A percentile compares a stretch with the other conserved stretches of the same genome.
phyloP scores from a whole-genome alignment of 2,797 vertebrate genomes.

The Pangasius sanitwongsei region DNA sequence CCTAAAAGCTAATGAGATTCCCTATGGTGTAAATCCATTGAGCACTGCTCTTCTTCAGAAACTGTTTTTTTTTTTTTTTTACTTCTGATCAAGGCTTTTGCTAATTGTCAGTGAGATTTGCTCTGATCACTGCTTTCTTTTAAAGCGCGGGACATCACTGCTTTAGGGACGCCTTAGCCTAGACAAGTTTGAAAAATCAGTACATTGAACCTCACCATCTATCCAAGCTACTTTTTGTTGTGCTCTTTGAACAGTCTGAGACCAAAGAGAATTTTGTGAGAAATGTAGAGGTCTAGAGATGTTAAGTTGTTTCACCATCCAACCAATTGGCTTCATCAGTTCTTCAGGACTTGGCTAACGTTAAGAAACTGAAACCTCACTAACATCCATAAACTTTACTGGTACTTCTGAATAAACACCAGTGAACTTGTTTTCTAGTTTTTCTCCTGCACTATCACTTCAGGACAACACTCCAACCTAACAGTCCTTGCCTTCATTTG shows the following conservation, averaged over 20 bases:
- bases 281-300: background rate
- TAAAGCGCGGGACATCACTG: slow-evolving; percentile 57
- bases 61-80: slow-evolving; percentile 70
- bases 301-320: background rate
- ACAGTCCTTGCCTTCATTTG: background rate
- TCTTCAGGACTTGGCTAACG: background rate
- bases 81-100: slow-evolving; percentile 70
- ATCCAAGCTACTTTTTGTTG: slow-evolving; percentile 14
- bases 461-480: background rate
- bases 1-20: slow-evolving; percentile 57
- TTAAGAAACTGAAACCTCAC: background rate
- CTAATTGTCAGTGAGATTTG: slow-evolving; percentile 67
- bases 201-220: background rate
- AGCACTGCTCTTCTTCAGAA: slow-evolving; percentile 67
- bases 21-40: slow-evolving; percentile 44
- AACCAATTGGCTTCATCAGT: background rate
- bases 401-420: background rate
- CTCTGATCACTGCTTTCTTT: slow-evolving; percentile 65
- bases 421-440: background rate
- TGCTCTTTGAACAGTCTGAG: slow-evolving; percentile 24
- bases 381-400: background rate
- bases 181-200: slow-evolving; percentile 40
- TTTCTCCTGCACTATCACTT: background rate
- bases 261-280: slow-evolving; percentile 11
- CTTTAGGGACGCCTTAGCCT: slow-evolving; percentile 45